Conservation (phyloP, 2,113 vertebrate species). For the Corvus cornix region DNA sequence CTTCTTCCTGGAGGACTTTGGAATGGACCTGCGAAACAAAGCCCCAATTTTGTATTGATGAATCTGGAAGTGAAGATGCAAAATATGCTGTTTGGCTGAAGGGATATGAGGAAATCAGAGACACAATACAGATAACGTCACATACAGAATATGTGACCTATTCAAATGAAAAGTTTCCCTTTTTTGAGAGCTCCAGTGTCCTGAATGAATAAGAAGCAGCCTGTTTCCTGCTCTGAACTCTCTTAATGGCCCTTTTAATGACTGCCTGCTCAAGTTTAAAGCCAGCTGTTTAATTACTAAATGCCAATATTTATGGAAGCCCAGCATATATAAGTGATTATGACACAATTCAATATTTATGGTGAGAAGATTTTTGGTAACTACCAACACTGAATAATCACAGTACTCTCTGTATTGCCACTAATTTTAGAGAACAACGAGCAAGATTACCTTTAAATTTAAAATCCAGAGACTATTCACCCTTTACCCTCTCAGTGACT, state of each 20-base stretch:
- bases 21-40: not conserved
- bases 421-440: not conserved
- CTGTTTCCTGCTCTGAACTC: not conserved
- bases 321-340: not conserved
- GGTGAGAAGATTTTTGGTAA: not conserved
- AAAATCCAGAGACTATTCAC: not conserved
- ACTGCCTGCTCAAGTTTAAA: not conserved
- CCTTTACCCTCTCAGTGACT: not conserved
- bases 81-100: not conserved
- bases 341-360: not conserved
- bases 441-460: not conserved
- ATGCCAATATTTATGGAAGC: not conserved
- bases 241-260: not conserved
- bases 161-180: not conserved
- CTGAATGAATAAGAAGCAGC: not conserved
- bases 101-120: not conserved
- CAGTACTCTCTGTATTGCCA: not conserved
- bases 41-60: accelerated
- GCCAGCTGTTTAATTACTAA: not conserved
- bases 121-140: not conserved
- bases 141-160: not conserved
- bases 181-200: not conserved
- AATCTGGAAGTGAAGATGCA: not conserved
- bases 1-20: not conserved
- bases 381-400: not conserved